Evolutionary conservation across 2,113 vertebrate species (phyloP), one percentile per base, ranked within the genome.

Genomic region (Irena cyanogastra): DNA sequence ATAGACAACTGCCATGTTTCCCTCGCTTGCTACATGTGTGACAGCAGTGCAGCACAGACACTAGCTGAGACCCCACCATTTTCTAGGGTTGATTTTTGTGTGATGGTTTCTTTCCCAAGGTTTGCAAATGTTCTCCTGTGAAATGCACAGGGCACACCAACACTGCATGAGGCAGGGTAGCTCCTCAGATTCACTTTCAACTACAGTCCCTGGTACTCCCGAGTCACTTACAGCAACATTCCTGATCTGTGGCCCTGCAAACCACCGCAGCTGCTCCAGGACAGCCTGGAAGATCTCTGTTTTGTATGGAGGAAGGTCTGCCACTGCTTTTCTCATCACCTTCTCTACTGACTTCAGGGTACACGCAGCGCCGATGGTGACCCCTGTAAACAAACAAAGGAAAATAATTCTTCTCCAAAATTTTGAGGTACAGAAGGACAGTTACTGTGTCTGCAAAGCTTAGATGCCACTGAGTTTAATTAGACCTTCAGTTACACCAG

Each of bases 191-290:
- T 19, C 20, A 86, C 50, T 83, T 79, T 66, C n/a, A 35, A 0
- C 22, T 52, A 30, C 45, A 63, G 76, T 9, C 16, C 31, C n/a
- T 39, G 54, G 18, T 13, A 19, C 61, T 79, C 45, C 70, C 0
- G 0, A 21, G 45, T 6, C 61, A 97, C 99, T 98, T 98, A 99
- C 99, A 4, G 99, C 99, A 31, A 99, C 99, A 11, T 99, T 99
- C 77, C 99, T 98, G 83, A 99, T 99, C 94, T 99, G 99, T 56
- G 97, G 98, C 50, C 99, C 99, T 2, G 98, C 99, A 61, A 99
- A 99, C 99, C 99, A 99, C 8, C 98, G 98, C 84, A 99, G 97
- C 95, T 99, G 99, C 69, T 99, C 99, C 91, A 99, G 96, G 9
- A 99, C 90, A 2, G 98, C 99, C 60, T 92, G 93, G 95, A 99